phyloP scores from a whole-genome alignment of 2,888 invertebrate genomes.

The Octonoba sinensis region DNA sequence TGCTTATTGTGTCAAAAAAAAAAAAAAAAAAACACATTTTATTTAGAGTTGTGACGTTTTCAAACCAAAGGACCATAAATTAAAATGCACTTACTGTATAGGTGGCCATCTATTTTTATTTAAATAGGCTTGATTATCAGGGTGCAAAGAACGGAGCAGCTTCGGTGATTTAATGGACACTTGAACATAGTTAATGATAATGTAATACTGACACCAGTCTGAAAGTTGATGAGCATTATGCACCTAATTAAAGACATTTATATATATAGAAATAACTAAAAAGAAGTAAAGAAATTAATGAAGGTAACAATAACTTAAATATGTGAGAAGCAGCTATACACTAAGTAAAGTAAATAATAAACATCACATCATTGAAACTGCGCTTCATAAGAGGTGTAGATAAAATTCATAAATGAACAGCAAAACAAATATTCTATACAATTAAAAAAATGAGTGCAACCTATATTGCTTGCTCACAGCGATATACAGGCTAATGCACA shows the following conservation, averaged over 20 bases:
- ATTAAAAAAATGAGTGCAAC: too few relatives aligned
- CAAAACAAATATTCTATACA: too few relatives aligned
- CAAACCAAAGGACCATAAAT: not conserved
- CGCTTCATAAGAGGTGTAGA: too few relatives aligned
- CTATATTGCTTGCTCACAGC: too few relatives aligned
- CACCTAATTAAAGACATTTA: conserved; percentile 74
- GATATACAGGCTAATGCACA: too few relatives aligned
- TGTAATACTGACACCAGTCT: conserved; percentile 92
- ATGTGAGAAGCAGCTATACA: not conserved
- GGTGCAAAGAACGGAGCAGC: conserved; percentile 81
- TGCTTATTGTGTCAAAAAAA: not conserved
- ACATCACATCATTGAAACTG: too few relatives aligned
- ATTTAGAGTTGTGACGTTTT: not conserved
- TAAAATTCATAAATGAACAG: too few relatives aligned
- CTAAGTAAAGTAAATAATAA: too few relatives aligned
- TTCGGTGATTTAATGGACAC: conserved; percentile 87
- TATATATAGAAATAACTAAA: not conserved
- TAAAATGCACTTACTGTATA: conserved; percentile 78
- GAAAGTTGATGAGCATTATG: conserved; percentile 93
- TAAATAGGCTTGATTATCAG: conserved; percentile 89
- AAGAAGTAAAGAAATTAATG: not conserved
- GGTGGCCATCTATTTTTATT: conserved; percentile 95
- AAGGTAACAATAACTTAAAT: not conserved
- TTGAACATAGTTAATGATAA: conserved; percentile 92
- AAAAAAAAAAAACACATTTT: not conserved